Percentiles rank a stretch among this genome's conserved stretches.
These are phyloP conservation scores for Bostrychus sinensis DNA, from an alignment of 2,113 vertebrate species.

Conservation along the genomic window DNA sequence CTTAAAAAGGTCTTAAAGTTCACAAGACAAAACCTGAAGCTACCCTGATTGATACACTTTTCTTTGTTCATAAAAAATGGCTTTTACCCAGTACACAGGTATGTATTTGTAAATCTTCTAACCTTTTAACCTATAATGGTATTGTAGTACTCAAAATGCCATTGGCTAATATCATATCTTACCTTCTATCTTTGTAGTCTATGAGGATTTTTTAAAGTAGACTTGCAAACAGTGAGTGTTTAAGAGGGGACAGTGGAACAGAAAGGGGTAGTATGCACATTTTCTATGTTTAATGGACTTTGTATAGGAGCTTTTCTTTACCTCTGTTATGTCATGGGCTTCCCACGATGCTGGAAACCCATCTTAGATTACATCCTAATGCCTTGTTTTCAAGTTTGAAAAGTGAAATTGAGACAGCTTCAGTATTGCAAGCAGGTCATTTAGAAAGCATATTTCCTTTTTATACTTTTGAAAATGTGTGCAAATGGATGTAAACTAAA, in stretches of 20 bases:
- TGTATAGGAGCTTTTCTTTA: constrained; percentile 26
- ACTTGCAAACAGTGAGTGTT: constrained; percentile 7
- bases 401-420: background rate
- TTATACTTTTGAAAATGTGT: no score
- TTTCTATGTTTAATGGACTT: constrained; percentile 27
- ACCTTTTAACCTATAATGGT: background rate
- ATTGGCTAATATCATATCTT: background rate
- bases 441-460: background rate
- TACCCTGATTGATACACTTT: background rate
- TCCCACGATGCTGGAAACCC: background rate
- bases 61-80: no score
- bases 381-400: background rate
- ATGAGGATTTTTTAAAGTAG: background rate
- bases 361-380: background rate
- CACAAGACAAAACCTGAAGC: no score
- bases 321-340: background rate
- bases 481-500: no score
- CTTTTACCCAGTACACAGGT: background rate
- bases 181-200: background rate
- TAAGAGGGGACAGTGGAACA: constrained; percentile 40
- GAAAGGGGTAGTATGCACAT: constrained; percentile 29
- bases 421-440: background rate
- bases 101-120: background rate
- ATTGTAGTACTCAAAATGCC: background rate
- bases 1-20: no score